These are phyloP conservation scores for Illadopsis cleaveri DNA, from an alignment of 2,113 vertebrate genomes.

Conservation along the genomic window DNA sequence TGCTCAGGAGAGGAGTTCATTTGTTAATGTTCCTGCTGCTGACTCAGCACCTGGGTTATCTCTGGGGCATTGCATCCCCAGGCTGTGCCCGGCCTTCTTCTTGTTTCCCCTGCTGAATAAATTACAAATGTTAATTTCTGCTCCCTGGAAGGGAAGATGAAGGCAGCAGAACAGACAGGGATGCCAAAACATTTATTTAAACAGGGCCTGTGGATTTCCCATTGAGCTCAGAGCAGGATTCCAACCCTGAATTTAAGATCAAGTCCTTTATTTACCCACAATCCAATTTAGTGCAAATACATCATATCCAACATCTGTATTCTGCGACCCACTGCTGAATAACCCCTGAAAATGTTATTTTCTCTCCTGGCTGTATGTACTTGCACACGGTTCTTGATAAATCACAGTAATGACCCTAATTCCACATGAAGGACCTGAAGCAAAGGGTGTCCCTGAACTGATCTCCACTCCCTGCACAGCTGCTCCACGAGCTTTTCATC, in stretches of 20 bases:
- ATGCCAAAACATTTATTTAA: conserved; percentile 16
- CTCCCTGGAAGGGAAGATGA: not conserved
- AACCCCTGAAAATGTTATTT: not conserved
- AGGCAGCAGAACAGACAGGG: not conserved
- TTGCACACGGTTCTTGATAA: not conserved
- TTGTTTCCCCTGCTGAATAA: not conserved
- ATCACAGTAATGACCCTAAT: not conserved
- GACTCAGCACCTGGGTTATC: not conserved
- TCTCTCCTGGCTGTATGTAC: not conserved
- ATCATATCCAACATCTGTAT: not conserved
- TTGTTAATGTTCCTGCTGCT: not conserved
- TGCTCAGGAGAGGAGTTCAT: not conserved
- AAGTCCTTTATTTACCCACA: not conserved
- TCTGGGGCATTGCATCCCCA: not conserved
- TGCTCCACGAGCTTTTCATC: not conserved
- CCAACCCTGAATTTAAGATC: not conserved
- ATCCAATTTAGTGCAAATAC: not conserved
- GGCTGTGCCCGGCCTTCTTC: not conserved
- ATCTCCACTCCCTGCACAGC: not conserved
- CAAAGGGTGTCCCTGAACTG: not conserved
- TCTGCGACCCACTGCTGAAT: not conserved
- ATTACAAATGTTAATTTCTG: conserved; percentile 31
- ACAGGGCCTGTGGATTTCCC: not conserved
- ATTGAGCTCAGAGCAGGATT: not conserved
- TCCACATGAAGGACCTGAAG: not conserved